Evolutionary conservation across 2,113 vertebrate species (phyloP), one percentile per base, ranked within the genome.

Genomic region (Ceyx cyanopectus): DNA sequence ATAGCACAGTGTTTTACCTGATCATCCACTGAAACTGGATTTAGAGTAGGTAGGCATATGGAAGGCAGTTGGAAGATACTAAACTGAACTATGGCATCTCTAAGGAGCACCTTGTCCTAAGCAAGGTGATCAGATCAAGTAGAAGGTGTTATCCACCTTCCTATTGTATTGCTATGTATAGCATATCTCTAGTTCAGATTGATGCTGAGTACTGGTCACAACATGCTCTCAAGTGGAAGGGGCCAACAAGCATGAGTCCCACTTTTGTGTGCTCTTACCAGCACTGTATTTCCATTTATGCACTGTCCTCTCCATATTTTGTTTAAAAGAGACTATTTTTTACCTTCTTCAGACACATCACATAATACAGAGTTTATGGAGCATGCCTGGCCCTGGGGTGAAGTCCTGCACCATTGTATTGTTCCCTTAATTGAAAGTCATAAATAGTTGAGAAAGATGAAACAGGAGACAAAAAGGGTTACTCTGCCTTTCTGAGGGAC

Each of bases 121-220:
- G 16, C 2, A 17, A 57, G 46, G 20, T 15, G 23, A 56, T 43
- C 22, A 65, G 29, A 27, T 72, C 24, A 57, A 12, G 26, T 6
- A 27, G 30, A 66, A 77, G 30, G 2, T 58, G 19, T 7, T 67
- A 22, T 3, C n/a, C 20, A 8, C 24, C 30, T 78, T 57, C 1
- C 0, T 30, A 23, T 3, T 14, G 8, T 14, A 32, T 10, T 32
- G 13, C 14, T 70, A 51, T 2, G 0, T 20, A 34, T 11, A 61
- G 45, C 0, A 0, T 19, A 60, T 14, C 20, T 57, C 41, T 68
- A 62, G 9, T 18, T 20, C 58, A 82, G 15, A 14, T 1, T 12
- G 18, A 11, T 53, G 48, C 34, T 81, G 27, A 5, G 1, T 48
- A 10, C 8, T 67, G 29, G 26, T 57, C 16, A 41, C 43, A 83